These are phyloP conservation scores for Pelecanoides urinatrix DNA, from an alignment of 2,113 vertebrate genomes.

Conservation along the genomic window DNA sequence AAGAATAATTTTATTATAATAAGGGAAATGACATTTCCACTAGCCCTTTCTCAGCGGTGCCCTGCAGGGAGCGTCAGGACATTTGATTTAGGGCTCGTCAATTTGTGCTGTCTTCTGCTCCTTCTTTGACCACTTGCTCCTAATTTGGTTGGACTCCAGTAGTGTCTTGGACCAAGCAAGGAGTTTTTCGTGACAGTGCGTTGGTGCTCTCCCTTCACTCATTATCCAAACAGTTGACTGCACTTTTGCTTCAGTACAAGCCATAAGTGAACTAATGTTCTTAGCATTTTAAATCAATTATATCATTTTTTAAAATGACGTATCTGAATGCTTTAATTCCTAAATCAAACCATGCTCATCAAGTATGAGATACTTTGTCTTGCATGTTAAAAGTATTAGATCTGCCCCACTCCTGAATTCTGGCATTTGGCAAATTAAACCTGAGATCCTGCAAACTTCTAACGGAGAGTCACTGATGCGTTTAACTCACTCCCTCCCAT, in stretches of 20 bases:
- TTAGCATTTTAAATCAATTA: background rate
- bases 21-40: slow-evolving; percentile 22
- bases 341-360: background rate
- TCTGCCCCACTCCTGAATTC: background rate
- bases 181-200: background rate
- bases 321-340: background rate
- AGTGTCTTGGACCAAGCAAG: background rate
- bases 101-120: background rate
- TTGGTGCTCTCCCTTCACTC: background rate
- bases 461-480: background rate
- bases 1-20: background rate
- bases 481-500: background rate
- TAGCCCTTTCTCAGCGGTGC: background rate
- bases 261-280: background rate
- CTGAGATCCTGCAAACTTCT: background rate
- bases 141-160: background rate
- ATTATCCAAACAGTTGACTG: background rate
- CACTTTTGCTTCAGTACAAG: background rate
- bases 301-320: background rate
- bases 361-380: fast-evolving
- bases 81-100: background rate
- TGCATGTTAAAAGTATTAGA: fast-evolving
- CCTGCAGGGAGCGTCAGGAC: background rate
- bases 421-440: background rate
- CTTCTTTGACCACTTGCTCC: background rate